Base-by-base conservation (phyloP, 1,140 invertebrate species). In the Trachelipus rathkii region DNA sequence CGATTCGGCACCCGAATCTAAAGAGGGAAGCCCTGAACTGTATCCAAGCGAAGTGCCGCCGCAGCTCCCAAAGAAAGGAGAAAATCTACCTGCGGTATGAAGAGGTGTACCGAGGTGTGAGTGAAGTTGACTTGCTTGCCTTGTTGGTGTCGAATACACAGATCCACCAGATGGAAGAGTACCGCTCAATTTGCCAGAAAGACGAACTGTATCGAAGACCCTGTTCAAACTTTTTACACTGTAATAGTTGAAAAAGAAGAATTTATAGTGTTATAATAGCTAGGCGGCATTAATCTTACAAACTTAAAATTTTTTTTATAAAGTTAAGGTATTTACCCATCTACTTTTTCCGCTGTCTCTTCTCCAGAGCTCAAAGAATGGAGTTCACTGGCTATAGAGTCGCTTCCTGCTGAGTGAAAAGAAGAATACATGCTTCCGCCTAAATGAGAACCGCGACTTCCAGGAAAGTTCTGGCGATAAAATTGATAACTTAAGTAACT, bases 371-470 rank as follows among this genome's bases (percentile, higher is more conserved):
- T 76, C 79, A 83, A 10, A 81, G 79, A 72, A 72, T 44, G 67
- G 71, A 87, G 85, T 76, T 89, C 88, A 2, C 87, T 84, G 19
- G 84, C 84, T 78, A 93, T 92, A 75, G 44, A 74, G 13, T 77
- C 46, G 60, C 50, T 24, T 10, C 33, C 69, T 19, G 5, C 44
- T 9, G 43, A 44, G n/a, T 21, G 13, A 24, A 45, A 46, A 45
- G 44, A 23, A 21, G 44, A 44, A 60, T 6, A 21, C 60, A 71
- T 33, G 66, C 44, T 43, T 70, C 53, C 44, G 53, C 76, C 13
- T 75, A 75, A 44, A 33, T 70, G 24, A 2, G 19, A 33, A 11
- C 68, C 68, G 11, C 68, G 68, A 70, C 68, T 70, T 21, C 68
- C 68, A 23, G 68, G 68, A 13, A 5, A 33, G 23, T 70, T 70